phyloP scores from a whole-genome alignment of 2,113 vertebrate genomes.

The Myiozetetes cayanensis region DNA sequence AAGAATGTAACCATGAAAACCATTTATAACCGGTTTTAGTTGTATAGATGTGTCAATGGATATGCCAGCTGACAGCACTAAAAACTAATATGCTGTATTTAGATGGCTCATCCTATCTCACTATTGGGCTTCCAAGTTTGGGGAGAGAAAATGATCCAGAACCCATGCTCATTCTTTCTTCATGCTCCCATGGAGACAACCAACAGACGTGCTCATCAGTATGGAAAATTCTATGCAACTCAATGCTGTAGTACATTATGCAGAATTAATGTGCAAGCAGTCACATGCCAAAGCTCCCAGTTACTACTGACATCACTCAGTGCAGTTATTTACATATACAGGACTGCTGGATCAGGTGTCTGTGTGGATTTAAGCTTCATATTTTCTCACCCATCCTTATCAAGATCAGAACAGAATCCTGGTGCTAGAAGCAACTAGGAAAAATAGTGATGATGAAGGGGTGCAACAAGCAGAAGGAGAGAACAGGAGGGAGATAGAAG shows the following conservation, averaged over 20 bases:
- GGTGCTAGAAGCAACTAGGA: neutral
- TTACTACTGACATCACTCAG: neutral
- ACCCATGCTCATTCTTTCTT: neutral
- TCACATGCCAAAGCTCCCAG: neutral
- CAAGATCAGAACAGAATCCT: neutral
- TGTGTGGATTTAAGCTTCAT: neutral
- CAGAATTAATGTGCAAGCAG: constrained; percentile 16
- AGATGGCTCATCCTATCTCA: neutral
- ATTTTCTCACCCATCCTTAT: neutral
- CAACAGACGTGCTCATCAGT: constrained; percentile 21
- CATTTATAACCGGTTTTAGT: neutral
- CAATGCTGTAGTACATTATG: neutral
- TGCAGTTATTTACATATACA: neutral
- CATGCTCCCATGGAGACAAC: constrained; percentile 6
- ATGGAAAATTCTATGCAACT: neutral
- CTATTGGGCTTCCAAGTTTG: neutral
- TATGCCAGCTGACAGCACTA: neutral
- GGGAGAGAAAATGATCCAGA: neutral
- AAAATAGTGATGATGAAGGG: neutral
- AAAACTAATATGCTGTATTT: neutral
- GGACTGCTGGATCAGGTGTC: neutral
- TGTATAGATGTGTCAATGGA: neutral
- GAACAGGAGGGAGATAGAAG: neutral
- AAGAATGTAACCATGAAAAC: neutral
- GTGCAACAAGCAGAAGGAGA: neutral